Evolutionary conservation across 2,888 invertebrate genomes (phyloP).

Genomic region (Caenorhabditis doughertyi): DNA sequence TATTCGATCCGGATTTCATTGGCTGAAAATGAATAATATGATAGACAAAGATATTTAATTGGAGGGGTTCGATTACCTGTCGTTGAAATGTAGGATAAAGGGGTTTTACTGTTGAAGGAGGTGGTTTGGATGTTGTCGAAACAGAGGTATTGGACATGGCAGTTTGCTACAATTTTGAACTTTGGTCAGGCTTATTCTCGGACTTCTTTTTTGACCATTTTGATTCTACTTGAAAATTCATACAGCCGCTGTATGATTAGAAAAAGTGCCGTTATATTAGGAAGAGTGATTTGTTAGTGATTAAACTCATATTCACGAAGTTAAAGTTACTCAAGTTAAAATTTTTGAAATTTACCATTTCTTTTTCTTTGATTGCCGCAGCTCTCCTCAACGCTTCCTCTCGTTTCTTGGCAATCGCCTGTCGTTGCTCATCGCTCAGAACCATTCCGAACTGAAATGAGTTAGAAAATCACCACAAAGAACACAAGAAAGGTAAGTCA

Average conservation of each 20-base stretch:
- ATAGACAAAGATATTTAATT: too few relatives aligned
- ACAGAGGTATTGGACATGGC: neutral
- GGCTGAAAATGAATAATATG: conserved; percentile 24
- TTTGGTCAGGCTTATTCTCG: too few relatives aligned
- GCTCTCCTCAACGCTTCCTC: conserved; percentile 69
- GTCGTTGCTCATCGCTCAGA: conserved; percentile 70
- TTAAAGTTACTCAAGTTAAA: too few relatives aligned
- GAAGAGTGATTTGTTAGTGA: too few relatives aligned
- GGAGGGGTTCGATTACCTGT: neutral
- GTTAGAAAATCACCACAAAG: neutral
- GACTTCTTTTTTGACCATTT: too few relatives aligned
- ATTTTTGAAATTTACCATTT: too few relatives aligned
- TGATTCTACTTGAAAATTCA: too few relatives aligned
- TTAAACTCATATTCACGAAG: too few relatives aligned
- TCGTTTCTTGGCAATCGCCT: conserved; percentile 68
- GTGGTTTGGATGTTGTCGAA: neutral
- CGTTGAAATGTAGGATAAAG: neutral
- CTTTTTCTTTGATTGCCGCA: conserved; percentile 31
- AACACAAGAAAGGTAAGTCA: neutral
- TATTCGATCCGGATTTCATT: conserved; percentile 25
- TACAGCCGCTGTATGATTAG: too few relatives aligned
- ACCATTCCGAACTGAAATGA: conserved; percentile 20
- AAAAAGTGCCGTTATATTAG: too few relatives aligned
- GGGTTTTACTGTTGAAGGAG: neutral
- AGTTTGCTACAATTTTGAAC: neutral